Percentiles rank a stretch among this genome's conserved stretches.
phyloP scores from a whole-genome alignment of 2,113 vertebrate species.

The Siniperca chuatsi region DNA sequence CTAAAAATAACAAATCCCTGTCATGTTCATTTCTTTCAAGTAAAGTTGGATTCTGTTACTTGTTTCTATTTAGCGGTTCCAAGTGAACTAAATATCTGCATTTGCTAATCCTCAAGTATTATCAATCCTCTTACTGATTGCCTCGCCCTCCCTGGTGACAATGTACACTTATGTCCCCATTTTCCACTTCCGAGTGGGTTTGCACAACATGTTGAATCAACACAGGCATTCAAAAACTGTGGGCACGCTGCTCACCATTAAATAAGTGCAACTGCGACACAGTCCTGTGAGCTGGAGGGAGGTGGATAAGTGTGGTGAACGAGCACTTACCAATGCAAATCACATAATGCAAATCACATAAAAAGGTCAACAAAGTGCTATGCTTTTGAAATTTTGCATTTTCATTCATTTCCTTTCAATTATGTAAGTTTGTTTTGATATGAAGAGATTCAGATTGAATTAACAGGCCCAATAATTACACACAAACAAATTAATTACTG shows the following conservation, averaged over 20 bases:
- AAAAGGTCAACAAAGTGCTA: constrained; percentile 13
- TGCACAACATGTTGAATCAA: background rate
- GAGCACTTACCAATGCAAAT: constrained; percentile 36
- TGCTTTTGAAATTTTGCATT: background rate
- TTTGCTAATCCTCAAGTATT: background rate
- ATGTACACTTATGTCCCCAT: background rate
- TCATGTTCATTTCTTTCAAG: background rate
- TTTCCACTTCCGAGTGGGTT: constrained; percentile 13
- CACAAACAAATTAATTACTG: no score
- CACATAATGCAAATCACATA: constrained; percentile 30
- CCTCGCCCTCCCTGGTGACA: background rate
- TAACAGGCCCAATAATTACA: background rate
- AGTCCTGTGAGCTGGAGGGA: background rate
- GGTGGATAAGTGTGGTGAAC: constrained; percentile 1
- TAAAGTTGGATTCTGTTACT: background rate
- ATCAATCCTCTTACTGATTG: constrained; percentile 10
- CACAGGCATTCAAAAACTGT: background rate
- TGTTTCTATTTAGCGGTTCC: background rate
- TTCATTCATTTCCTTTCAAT: background rate
- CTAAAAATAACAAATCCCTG: background rate
- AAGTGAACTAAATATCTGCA: background rate
- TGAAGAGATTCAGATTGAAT: background rate
- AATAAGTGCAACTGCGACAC: constrained; percentile 13
- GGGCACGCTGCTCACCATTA: background rate
- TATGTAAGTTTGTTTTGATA: background rate